Conservation (phyloP, 2,888 invertebrate genomes). For the Phanerotoma sp. region DNA sequence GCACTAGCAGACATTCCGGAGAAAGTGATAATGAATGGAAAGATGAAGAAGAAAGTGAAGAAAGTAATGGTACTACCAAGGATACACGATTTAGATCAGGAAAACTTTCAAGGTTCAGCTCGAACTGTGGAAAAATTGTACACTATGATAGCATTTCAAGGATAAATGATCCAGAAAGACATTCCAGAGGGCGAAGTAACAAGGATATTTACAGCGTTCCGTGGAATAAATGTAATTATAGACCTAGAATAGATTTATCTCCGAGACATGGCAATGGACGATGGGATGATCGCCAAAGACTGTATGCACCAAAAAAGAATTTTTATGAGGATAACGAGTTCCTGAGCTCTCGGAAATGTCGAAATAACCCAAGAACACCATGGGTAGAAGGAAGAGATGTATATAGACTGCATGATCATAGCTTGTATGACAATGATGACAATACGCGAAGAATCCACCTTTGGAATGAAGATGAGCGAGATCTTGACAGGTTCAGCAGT, state of each 20-base stretch:
- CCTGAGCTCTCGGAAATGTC: conserved; percentile 49
- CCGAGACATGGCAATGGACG: conserved; percentile 75
- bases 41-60: conserved; percentile 57
- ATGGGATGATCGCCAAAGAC: conserved; percentile 47
- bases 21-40: conserved; percentile 56
- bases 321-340: conserved; percentile 53
- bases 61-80: conserved; percentile 50
- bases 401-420: conserved; percentile 25
- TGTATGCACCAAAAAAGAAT: conserved; percentile 44
- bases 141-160: conserved; percentile 44
- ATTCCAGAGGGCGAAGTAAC: conserved; percentile 43
- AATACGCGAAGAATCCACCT: conserved; percentile 49
- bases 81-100: conserved; percentile 56
- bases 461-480: conserved; percentile 57
- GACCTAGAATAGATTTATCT: conserved; percentile 70
- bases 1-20: conserved; percentile 60
- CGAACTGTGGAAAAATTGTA: conserved; percentile 41
- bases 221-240: conserved; percentile 60
- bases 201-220: conserved; percentile 48
- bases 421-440: conserved; percentile 53
- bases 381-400: conserved; percentile 45
- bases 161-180: conserved; percentile 44
- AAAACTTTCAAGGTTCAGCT: conserved; percentile 43
- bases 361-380: conserved; percentile 42
- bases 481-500: conserved; percentile 55